phyloP scores from a whole-genome alignment of 2,888 invertebrate species.

The Proisotoma minuta region DNA sequence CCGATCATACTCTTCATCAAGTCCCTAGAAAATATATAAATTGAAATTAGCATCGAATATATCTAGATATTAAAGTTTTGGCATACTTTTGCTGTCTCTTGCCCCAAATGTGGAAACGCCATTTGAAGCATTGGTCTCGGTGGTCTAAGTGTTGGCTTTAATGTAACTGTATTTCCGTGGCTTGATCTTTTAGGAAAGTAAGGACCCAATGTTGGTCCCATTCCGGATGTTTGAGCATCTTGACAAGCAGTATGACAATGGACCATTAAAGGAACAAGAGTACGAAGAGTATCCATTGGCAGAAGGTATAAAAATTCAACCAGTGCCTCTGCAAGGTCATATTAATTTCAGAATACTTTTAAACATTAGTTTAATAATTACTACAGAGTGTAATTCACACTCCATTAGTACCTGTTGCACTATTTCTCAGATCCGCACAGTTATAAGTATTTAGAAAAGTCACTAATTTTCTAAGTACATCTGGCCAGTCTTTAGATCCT shows the following conservation, averaged over 20 bases:
- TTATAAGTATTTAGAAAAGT: conserved; percentile 84
- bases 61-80: conserved; percentile 6
- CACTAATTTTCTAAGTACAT: conserved; percentile 77
- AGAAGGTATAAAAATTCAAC: conserved; percentile 73
- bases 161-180: conserved; percentile 55
- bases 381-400: too few relatives aligned
- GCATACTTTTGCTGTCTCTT: conserved; percentile 62
- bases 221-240: conserved; percentile 60
- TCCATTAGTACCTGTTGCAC: conserved; percentile 69
- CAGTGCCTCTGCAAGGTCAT: conserved; percentile 58
- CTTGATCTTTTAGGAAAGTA: conserved; percentile 61
- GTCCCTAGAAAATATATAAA: conserved; percentile 36
- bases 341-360: not conserved
- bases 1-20: conserved; percentile 71
- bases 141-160: conserved; percentile 64
- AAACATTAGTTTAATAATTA: not conserved
- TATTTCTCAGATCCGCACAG: conserved; percentile 73
- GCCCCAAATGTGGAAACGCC: conserved; percentile 71
- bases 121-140: conserved; percentile 78
- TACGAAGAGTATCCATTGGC: conserved; percentile 72
- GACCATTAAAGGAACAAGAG: conserved; percentile 76
- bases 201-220: conserved; percentile 64
- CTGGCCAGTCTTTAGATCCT: conserved; percentile 74
- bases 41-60: not conserved
- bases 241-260: conserved; percentile 75